Evolutionary conservation across 2,888 invertebrate genomes (phyloP), one percentile per base, ranked within the genome.

Genomic region (Clusia tigrina): DNA sequence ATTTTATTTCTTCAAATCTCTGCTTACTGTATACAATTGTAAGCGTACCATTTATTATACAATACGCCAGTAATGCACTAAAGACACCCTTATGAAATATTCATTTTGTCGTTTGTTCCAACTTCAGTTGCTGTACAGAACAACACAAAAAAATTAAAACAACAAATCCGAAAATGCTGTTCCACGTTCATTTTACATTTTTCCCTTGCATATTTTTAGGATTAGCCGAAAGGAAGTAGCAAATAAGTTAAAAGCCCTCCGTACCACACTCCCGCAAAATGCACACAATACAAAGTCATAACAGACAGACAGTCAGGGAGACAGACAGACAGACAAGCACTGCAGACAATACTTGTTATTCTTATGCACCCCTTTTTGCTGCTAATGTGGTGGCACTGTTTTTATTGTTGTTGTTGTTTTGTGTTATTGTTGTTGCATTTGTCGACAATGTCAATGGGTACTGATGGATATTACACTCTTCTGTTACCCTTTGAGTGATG

Each of bases 401-500:
- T 5, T 20, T 48, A 22, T 48, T 18, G 48, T 48, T 48, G 18
- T 15, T 20, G 48, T 48, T 48, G 48, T 22, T 22, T 20, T 22
- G 5, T 48, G 42, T 42, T 42, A 12, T 42, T n/a, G 9, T 15
- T n/a, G 22, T 48, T 48, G 48, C 48, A 48, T 48, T 48, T 48
- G 20, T 48, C 18, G 6, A 15, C 48, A 48, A 48, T 20, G 48
- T 48, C 48, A 22, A 48, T 48, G 20, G 20, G 42, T 42, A 42
- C n/a, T 20, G 20, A 48, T 15, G 10, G 20, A n/a, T n/a, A n/a
- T 17, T 42, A 6, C n/a, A 18, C 48, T 48, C 22, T 20, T 22
- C 15, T 20, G 48, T 48, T 48, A 48, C 48, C 22, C 20, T 20
- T 20, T 48, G 48, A 48, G 48, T 48, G 22, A 48, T 48, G 48